These are phyloP conservation scores for Meliscaeva auricollis DNA, from an alignment of 2,888 invertebrate species.

Conservation along the genomic window DNA sequence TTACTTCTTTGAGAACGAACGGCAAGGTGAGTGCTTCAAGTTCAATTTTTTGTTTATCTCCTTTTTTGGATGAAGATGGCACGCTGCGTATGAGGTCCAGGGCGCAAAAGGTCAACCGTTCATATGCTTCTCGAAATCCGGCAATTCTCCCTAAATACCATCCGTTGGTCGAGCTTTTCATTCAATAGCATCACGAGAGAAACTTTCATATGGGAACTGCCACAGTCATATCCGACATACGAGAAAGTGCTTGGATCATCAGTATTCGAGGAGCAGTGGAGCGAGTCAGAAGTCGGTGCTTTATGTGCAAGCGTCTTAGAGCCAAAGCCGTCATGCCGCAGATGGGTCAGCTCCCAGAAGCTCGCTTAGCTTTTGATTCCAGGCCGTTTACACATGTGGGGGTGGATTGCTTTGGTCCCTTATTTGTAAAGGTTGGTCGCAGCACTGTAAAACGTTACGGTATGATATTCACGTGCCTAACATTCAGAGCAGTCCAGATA, in stretches of 20 bases:
- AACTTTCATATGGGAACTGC: background rate
- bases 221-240: constrained; percentile 3
- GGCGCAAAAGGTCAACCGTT: background rate
- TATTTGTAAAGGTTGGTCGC: constrained; percentile 4
- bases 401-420: constrained; percentile 7
- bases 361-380: constrained; percentile 8
- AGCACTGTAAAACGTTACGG: constrained; percentile 3
- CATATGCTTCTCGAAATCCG: no score
- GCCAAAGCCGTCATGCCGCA: constrained; percentile 6
- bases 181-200: background rate
- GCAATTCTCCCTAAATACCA: no score
- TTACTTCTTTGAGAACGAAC: background rate
- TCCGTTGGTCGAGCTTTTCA: background rate
- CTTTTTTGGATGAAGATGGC: constrained; percentile 15
- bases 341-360: constrained; percentile 40
- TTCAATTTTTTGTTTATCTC: constrained; percentile 12
- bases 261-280: constrained; percentile 7
- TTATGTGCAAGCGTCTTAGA: constrained; percentile 6
- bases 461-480: constrained; percentile 20
- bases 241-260: constrained; percentile 21
- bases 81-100: background rate
- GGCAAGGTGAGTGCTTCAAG: constrained; percentile 1
- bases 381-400: constrained; percentile 11
- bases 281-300: background rate
- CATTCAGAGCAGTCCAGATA: constrained; percentile 16